Conservation (phyloP, 2,113 vertebrate genomes). For the Pogona vitticeps region DNA sequence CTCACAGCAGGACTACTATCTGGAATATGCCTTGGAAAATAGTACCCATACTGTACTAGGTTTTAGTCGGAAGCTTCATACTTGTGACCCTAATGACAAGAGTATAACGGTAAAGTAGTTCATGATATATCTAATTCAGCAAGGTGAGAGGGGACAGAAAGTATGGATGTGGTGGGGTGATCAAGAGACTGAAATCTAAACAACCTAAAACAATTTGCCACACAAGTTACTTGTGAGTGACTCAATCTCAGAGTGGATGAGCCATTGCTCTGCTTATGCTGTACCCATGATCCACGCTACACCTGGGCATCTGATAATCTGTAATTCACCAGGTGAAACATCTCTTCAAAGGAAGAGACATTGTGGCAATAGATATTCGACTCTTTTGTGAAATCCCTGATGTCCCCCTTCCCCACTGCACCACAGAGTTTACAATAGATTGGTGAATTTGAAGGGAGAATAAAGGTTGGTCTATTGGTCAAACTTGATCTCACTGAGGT, state of each 20-base stretch:
- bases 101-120: conserved; percentile 81
- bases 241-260: neutral
- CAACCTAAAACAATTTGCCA: neutral
- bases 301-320: neutral
- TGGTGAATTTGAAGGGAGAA: neutral
- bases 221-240: neutral
- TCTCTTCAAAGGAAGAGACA: neutral
- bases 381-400: neutral
- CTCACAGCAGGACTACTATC: conserved; percentile 81
- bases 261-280: neutral
- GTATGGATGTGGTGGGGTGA: too few relatives aligned
- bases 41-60: conserved; percentile 83
- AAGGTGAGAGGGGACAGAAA: neutral
- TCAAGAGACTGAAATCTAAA: neutral
- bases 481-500: neutral
- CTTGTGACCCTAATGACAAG: conserved; percentile 85
- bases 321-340: neutral
- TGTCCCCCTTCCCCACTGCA: neutral
- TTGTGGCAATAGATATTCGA: too few relatives aligned
- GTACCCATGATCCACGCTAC: neutral
- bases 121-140: neutral
- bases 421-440: neutral
- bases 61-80: conserved; percentile 83
- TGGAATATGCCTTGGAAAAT: conserved; percentile 88
- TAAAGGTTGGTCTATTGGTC: neutral